Conservation (phyloP, 2,113 vertebrate species). For the Glaucidium brasilianum region DNA sequence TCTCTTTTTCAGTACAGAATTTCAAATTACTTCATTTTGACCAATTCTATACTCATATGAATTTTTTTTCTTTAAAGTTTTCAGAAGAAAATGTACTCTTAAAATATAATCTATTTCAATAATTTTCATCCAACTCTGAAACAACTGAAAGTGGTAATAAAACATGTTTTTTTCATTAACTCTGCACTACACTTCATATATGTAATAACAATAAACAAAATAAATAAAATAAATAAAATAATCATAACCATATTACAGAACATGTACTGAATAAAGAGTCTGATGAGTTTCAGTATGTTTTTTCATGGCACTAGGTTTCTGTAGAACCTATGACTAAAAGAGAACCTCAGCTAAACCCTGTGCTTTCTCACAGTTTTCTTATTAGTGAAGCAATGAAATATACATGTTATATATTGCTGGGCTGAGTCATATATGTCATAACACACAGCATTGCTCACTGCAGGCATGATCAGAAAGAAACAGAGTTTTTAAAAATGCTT, state of each 20-base stretch:
- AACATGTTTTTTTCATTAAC: not conserved
- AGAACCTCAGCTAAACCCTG: not conserved
- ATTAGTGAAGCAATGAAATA: not conserved
- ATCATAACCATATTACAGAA: not conserved
- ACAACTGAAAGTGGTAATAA: not conserved
- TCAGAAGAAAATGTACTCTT: not conserved
- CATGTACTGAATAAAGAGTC: not conserved
- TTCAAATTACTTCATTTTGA: not conserved
- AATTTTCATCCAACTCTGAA: not conserved
- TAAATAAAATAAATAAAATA: not conserved
- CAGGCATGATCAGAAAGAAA: not conserved
- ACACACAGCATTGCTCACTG: not conserved
- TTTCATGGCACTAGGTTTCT: not conserved
- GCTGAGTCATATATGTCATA: not conserved
- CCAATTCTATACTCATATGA: not conserved
- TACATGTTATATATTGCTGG: not conserved
- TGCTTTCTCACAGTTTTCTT: not conserved
- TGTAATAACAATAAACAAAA: too few species aligned
- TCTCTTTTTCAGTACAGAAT: not conserved
- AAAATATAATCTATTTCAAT: not conserved
- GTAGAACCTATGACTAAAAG: not conserved
- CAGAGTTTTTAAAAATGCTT: not conserved
- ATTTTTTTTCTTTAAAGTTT: not conserved
- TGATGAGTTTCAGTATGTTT: not conserved
- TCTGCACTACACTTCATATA: not conserved